Percentiles rank a stretch among this genome's conserved stretches.
These are phyloP conservation scores for Pseudopodoces humilis DNA, from an alignment of 2,113 vertebrate species.

Conservation along the genomic window DNA sequence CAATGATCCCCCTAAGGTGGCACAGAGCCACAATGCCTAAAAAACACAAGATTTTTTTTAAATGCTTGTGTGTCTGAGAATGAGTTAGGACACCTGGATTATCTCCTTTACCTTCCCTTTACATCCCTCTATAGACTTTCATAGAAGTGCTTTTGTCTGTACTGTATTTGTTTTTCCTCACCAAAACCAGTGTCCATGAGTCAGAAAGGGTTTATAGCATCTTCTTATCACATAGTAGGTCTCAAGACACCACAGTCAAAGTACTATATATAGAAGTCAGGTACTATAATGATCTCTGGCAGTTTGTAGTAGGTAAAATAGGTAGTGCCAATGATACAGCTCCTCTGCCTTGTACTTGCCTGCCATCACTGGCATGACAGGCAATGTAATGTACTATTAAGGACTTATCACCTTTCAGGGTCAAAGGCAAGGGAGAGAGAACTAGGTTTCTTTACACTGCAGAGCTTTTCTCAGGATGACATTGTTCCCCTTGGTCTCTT, in stretches of 20 bases:
- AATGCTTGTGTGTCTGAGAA: neutral
- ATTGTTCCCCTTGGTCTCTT: neutral
- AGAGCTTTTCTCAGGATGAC: neutral
- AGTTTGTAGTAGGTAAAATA: neutral
- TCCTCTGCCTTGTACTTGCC: neutral
- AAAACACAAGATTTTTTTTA: neutral
- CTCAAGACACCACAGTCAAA: neutral
- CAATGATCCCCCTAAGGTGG: neutral
- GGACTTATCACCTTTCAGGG: neutral
- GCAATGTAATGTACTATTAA: neutral
- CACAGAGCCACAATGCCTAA: neutral
- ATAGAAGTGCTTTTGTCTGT: neutral
- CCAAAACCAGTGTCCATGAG: neutral
- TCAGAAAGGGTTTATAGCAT: neutral
- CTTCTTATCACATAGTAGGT: neutral
- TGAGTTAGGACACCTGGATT: neutral
- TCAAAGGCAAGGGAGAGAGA: neutral
- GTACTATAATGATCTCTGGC: neutral
- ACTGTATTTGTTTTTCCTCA: neutral
- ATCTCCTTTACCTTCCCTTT: neutral
- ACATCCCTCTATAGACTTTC: neutral
- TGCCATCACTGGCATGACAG: neutral
- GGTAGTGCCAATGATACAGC: neutral
- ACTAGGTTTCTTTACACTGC: neutral
- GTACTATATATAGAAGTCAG: neutral